A percentile compares a stretch with the other conserved stretches of the same genome.
phyloP scores from a whole-genome alignment of 2,888 invertebrate genomes.

The Colletes collaris region DNA sequence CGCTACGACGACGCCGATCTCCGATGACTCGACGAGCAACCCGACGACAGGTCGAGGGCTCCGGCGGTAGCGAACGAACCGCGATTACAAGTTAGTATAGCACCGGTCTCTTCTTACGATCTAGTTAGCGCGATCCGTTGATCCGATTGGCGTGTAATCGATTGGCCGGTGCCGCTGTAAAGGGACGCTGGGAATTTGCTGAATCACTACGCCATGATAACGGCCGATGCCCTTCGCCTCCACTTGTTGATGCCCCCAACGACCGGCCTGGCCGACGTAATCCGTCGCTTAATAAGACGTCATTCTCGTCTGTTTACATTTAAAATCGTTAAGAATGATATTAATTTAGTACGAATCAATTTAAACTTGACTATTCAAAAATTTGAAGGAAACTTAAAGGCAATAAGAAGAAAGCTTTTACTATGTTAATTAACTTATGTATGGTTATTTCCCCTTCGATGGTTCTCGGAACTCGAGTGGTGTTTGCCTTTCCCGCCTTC shows the following conservation, averaged over 20 bases:
- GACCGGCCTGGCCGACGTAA: conserved; percentile 43
- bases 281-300: conserved; percentile 63
- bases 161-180: conserved; percentile 57
- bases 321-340: too few species aligned
- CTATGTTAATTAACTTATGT: too few species aligned
- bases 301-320: conserved; percentile 45
- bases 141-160: conserved; percentile 72
- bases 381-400: too few species aligned
- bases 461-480: too few species aligned
- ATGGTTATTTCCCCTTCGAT: too few species aligned
- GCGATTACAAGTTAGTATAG: conserved; percentile 37
- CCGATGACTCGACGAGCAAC: neutral
- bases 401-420: too few species aligned
- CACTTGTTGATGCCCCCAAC: conserved; percentile 42
- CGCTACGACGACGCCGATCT: neutral
- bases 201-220: conserved; percentile 63
- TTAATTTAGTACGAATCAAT: too few species aligned
- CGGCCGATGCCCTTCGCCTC: conserved; percentile 50
- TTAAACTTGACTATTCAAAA: too few species aligned
- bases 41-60: conserved; percentile 25
- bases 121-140: conserved; percentile 70
- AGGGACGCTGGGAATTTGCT: conserved; percentile 64
- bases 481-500: too few species aligned
- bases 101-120: conserved; percentile 53
- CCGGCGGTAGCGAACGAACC: conserved; percentile 19